Base-by-base conservation (phyloP, 2,888 invertebrate species). In the Drosophila infuscata region DNA sequence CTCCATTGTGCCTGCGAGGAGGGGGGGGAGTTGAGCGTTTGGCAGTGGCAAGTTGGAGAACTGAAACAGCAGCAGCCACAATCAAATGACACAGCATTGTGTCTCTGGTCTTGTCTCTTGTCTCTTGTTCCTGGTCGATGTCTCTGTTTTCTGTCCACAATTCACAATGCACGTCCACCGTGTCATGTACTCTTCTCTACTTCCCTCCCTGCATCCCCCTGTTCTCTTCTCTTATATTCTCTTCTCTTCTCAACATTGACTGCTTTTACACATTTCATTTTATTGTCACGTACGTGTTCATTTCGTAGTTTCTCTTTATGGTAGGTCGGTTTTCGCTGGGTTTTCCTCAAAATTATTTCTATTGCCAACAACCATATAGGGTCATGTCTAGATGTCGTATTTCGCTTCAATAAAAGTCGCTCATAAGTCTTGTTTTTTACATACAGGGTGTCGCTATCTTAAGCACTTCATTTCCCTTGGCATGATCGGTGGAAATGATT, bases 271-370 rank as follows among this genome's bases (percentile, higher is more conserved):
- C 90, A 89, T 85, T 89, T 88, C 90, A 80, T 88, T 89, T 89
- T 89, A 87, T 91, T 89, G 90, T 89, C 89, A 91, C 91, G 88
- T 91, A 83, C 81, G 76, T 75, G 74, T 78, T 88, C 74, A 73
- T 71, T 76, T 77, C 72, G 75, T 61, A 72, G 81, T 76, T 82
- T 75, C 89, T 76, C 73, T 87, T 81, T 87, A 88, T 85, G 83
- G 90, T 72, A 79, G 85, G 71, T 76, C 73, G 85, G 68, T 41
- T 33, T 61, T 66, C 68, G 25, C 8, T 46, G 20, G 74, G 64
- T 82, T 82, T 82, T 71, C 65, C 72, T 49, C 69, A 69, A 66
- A 83, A 78, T 81, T 70, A 80, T 74, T 79, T 76, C 66, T 76
- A 82, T 82, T 74, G 89, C 82, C 82, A 68, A 54, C 17, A 57